Percentiles rank a stretch among this genome's conserved stretches.
phyloP scores from a whole-genome alignment of 1,140 invertebrate species.

The Orchesella cincta region DNA sequence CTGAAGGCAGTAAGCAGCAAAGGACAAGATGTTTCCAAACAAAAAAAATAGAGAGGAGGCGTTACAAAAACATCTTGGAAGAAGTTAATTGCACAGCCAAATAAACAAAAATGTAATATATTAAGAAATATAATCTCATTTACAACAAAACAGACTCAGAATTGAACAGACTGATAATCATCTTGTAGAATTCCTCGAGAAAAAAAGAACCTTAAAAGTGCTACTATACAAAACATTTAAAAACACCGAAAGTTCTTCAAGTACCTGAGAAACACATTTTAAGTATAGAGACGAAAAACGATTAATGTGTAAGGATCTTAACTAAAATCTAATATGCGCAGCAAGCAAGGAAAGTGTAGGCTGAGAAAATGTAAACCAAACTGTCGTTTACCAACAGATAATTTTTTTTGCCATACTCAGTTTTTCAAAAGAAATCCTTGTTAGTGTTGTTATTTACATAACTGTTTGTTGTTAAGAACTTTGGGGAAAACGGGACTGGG shows the following conservation, averaged over 20 bases:
- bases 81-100: conserved; percentile 25
- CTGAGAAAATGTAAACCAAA: neutral
- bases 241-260: conserved; percentile 17
- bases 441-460: neutral
- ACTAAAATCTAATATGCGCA: neutral
- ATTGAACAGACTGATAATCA: conserved; percentile 29
- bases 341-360: neutral
- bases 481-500: neutral
- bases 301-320: conserved; percentile 2
- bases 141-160: conserved; percentile 26
- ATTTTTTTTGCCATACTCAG: neutral
- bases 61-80: conserved; percentile 5
- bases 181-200: conserved; percentile 18
- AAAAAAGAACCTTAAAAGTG: conserved; percentile 23
- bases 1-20: conserved; percentile 20
- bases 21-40: conserved; percentile 6
- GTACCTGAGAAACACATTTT: conserved; percentile 18
- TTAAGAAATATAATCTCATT: conserved; percentile 22
- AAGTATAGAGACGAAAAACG: neutral
- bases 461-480: neutral
- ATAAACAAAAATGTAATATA: neutral
- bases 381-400: neutral
- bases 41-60: conserved; percentile 5
- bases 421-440: neutral
- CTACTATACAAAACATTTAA: conserved; percentile 6